These are phyloP conservation scores for Tapirus indicus DNA, from an alignment of 2,797 vertebrate species.

Conservation along the genomic window DNA sequence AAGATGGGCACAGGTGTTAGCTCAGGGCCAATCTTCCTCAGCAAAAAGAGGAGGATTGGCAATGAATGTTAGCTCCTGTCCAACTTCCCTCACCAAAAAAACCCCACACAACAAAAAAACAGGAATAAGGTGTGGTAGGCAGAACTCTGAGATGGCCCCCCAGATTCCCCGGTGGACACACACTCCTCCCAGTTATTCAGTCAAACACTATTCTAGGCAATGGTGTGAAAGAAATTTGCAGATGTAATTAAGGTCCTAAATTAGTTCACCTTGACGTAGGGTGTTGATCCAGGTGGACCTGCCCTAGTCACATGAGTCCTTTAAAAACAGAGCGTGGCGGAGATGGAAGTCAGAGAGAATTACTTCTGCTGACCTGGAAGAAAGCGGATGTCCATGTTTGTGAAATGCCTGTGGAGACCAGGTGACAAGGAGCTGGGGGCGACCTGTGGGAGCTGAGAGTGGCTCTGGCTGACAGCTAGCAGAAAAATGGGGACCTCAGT, in stretches of 20 bases:
- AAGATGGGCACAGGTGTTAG: too few relatives aligned
- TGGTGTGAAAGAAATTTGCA: not conserved
- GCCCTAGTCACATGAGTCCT: not conserved
- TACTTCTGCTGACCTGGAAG: not conserved
- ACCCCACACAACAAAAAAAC: not conserved
- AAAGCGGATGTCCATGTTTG: not conserved
- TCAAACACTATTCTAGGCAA: not conserved
- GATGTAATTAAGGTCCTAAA: not conserved
- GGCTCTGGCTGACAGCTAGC: not conserved
- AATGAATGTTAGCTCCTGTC: too few relatives aligned
- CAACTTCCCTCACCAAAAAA: too few relatives aligned
- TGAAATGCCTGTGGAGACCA: not conserved
- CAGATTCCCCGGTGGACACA: not conserved
- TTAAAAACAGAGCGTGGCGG: not conserved
- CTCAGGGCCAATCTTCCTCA: too few relatives aligned
- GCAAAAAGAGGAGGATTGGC: too few relatives aligned
- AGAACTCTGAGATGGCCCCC: not conserved
- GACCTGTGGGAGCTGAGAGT: not conserved
- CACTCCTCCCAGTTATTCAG: not conserved
- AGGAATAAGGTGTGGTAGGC: not conserved
- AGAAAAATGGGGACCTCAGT: not conserved
- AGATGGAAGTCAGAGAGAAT: not conserved
- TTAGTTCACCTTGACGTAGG: not conserved
- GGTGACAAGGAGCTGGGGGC: rapidly evolving
- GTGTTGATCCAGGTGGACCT: not conserved